phyloP scores from a whole-genome alignment of 1,140 invertebrate species.

The Orchestia grillus region DNA sequence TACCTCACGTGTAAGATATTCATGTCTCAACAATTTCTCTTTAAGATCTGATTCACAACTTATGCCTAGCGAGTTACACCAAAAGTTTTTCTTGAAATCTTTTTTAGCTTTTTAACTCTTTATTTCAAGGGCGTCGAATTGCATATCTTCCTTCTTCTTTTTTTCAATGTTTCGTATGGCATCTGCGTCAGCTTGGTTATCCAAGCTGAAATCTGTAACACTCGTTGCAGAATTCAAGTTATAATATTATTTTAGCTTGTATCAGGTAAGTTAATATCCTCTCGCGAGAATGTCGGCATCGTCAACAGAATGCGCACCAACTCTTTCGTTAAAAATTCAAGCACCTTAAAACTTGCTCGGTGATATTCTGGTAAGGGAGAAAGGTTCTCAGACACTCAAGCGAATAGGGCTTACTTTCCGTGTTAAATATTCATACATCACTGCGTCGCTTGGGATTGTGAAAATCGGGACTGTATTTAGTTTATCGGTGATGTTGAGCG shows the following conservation, averaged over 20 bases:
- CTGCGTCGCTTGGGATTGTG: background rate
- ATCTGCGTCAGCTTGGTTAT: too few species aligned
- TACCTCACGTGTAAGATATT: too few species aligned
- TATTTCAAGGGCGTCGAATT: too few species aligned
- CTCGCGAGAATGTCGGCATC: background rate
- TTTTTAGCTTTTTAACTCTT: too few species aligned
- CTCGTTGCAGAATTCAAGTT: background rate
- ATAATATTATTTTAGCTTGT: background rate
- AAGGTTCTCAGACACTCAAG: background rate
- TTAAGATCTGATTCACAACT: too few species aligned
- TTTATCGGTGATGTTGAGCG: background rate
- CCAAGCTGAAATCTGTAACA: too few species aligned
- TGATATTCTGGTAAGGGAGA: background rate
- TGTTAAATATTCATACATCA: background rate
- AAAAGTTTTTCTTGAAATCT: too few species aligned
- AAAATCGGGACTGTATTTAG: background rate
- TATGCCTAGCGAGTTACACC: too few species aligned
- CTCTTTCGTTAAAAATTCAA: background rate
- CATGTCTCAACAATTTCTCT: too few species aligned
- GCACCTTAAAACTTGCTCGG: background rate
- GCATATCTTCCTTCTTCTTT: too few species aligned
- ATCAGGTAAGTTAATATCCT: background rate
- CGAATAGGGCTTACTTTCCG: background rate
- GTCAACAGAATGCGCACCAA: background rate
- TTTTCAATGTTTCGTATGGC: too few species aligned